A percentile compares a stretch with the other conserved stretches of the same genome.
Conservation (phyloP, 2,888 invertebrate species). For the Acleris laterana region DNA sequence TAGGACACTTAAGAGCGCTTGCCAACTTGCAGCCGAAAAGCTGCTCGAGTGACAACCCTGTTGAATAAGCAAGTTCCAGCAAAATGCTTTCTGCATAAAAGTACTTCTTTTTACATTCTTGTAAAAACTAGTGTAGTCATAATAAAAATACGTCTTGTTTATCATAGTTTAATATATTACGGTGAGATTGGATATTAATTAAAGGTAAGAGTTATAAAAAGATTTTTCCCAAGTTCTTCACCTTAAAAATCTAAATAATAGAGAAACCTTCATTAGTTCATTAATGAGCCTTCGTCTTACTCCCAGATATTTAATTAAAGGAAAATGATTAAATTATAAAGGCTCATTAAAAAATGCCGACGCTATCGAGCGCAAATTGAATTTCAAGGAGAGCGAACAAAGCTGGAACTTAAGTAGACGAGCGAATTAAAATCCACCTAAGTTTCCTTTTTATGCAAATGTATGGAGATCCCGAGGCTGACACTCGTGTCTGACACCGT, state of each 20-base stretch:
- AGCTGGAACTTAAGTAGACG: slow-evolving; percentile 45
- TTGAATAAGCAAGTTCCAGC: slow-evolving; percentile 19
- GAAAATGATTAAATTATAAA: slow-evolving; percentile 11
- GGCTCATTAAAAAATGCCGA: slow-evolving; percentile 13
- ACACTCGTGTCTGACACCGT: slow-evolving; percentile 42
- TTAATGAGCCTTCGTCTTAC: too few species aligned
- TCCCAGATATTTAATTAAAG: slow-evolving; percentile 6
- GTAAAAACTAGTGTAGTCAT: too few species aligned
- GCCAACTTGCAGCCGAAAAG: slow-evolving; percentile 53
- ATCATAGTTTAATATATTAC: too few species aligned
- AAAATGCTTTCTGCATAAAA: neutral
- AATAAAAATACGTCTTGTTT: too few species aligned
- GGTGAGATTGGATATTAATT: too few species aligned
- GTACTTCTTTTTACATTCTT: too few species aligned
- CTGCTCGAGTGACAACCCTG: slow-evolving; percentile 35
- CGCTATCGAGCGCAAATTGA: slow-evolving; percentile 20
- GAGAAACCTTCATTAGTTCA: too few species aligned
- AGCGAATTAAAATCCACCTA: slow-evolving; percentile 46
- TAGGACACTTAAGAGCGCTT: slow-evolving; percentile 34
- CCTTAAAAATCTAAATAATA: too few species aligned
- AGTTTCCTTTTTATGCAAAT: slow-evolving; percentile 65
- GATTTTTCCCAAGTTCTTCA: too few species aligned
- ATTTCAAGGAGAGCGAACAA: slow-evolving; percentile 39
- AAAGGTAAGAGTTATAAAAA: too few species aligned
- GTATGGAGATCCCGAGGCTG: slow-evolving; percentile 58